phyloP scores from a whole-genome alignment of 2,888 invertebrate genomes.

The Lycocerus yunnanus region DNA sequence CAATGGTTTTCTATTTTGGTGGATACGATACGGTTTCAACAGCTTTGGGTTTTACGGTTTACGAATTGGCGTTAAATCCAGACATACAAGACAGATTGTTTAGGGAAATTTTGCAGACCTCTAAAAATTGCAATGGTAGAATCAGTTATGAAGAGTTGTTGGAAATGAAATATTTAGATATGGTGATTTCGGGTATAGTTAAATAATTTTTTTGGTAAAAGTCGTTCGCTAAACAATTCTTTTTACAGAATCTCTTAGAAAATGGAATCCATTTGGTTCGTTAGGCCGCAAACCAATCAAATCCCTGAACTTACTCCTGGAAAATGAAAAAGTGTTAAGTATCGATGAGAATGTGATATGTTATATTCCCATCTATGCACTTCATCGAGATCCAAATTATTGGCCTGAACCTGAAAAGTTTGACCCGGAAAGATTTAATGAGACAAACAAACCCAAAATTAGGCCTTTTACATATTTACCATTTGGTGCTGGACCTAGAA shows the following conservation, averaged over 20 bases:
- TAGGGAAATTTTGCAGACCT: not conserved
- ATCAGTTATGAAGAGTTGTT: not conserved
- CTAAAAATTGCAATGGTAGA: not conserved
- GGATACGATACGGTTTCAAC: not conserved
- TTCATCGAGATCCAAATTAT: constrained; percentile 42
- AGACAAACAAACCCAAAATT: constrained; percentile 60
- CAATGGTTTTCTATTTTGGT: not conserved
- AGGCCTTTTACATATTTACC: constrained; percentile 52
- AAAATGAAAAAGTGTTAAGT: constrained; percentile 3
- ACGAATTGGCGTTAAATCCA: not conserved
- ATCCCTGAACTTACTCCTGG: constrained; percentile 34
- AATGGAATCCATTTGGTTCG: constrained; percentile 39
- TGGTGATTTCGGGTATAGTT: not conserved
- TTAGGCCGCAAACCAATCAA: constrained; percentile 24
- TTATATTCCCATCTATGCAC: constrained; percentile 38
- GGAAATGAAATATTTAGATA: not conserved
- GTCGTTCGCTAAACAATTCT: not conserved
- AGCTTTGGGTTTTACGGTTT: not conserved
- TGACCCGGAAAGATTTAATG: constrained; percentile 53
- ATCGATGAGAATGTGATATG: constrained; percentile 18
- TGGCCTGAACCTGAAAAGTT: constrained; percentile 45
- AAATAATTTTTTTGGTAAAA: not conserved
- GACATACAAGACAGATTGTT: not conserved
- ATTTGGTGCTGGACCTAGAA: constrained; percentile 61
- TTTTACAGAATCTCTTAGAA: constrained; percentile 30